Evolutionary conservation across 2,113 vertebrate genomes (phyloP).

Genomic region (Stegostoma tigrinum): DNA sequence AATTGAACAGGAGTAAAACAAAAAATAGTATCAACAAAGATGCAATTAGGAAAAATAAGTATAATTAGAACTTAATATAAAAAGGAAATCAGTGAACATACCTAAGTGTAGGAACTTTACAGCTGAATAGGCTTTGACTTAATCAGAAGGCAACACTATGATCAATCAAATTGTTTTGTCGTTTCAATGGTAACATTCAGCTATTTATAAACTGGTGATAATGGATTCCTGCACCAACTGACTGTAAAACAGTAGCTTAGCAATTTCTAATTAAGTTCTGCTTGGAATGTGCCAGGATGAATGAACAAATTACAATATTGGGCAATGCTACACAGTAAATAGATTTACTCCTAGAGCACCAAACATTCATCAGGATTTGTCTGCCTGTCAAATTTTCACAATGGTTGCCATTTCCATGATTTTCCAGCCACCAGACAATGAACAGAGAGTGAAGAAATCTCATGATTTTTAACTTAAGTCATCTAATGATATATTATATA

Average conservation of each 20-base stretch:
- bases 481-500: neutral
- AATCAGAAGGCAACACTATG: neutral
- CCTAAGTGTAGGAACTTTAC: neutral
- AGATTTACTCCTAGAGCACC: neutral
- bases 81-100: neutral
- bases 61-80: neutral
- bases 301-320: neutral
- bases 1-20: neutral
- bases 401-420: neutral
- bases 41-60: neutral
- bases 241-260: neutral
- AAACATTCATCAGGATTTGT: neutral
- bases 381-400: neutral
- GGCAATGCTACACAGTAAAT: neutral
- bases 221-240: neutral
- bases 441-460: neutral
- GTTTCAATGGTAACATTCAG: neutral
- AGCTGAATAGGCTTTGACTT: neutral
- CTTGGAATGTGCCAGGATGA: neutral
- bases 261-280: neutral
- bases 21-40: neutral
- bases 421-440: neutral
- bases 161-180: neutral
- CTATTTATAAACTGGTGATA: constrained; percentile 5
- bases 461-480: neutral